Percentiles rank a stretch among this genome's conserved stretches.
Evolutionary conservation across 1,140 invertebrate species (phyloP).

Genomic region (Magallana ariakensis): DNA sequence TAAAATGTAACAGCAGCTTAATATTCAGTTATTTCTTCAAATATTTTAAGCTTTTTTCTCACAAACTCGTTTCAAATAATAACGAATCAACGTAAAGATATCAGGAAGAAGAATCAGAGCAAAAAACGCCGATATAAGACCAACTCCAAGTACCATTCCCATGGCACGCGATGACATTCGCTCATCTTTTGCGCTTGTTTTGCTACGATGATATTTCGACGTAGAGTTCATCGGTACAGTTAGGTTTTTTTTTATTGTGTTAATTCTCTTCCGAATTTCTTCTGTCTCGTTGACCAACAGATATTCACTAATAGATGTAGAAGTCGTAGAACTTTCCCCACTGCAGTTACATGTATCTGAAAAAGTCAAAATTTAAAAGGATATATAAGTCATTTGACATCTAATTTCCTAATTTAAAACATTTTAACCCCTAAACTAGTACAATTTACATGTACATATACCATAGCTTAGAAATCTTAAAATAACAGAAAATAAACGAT

Average conservation of each 20-base stretch:
- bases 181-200: slow-evolving; percentile 34
- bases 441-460: too few relatives aligned
- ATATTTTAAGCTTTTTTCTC: too few relatives aligned
- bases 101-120: slow-evolving; percentile 15
- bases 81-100: not conserved
- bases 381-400: too few relatives aligned
- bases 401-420: too few relatives aligned
- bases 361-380: too few relatives aligned
- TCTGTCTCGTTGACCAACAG: not conserved
- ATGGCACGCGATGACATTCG: not conserved
- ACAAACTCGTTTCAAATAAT: too few relatives aligned
- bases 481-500: too few relatives aligned
- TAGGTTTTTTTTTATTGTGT: not conserved
- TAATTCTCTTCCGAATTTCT: not conserved
- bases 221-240: slow-evolving; percentile 21
- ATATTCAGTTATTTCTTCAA: too few relatives aligned
- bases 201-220: not conserved
- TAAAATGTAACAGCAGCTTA: too few relatives aligned
- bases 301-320: not conserved
- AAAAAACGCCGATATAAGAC: not conserved
- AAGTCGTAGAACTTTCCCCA: not conserved
- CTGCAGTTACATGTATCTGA: too few relatives aligned
- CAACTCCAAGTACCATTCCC: not conserved
- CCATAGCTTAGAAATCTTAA: too few relatives aligned
- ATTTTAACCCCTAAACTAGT: too few relatives aligned